These are phyloP conservation scores for Parambassis ranga DNA, from an alignment of 2,797 vertebrate species.

Conservation along the genomic window DNA sequence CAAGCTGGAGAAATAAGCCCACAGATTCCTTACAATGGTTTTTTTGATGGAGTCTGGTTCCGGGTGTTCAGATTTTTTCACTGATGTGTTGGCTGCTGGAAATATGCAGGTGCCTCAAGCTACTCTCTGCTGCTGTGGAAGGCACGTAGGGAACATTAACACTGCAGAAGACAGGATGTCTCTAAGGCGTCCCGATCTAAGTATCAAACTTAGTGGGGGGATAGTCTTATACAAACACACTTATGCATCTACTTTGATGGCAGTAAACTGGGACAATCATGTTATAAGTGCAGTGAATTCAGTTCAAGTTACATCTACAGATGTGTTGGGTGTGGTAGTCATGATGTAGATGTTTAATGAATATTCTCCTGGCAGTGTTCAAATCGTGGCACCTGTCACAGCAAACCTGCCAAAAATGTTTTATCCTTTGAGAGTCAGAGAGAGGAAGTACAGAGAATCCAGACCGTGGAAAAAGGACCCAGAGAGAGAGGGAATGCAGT, in stretches of 20 bases:
- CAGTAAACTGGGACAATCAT: constrained; percentile 8
- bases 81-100: constrained; percentile 36
- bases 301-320: not conserved
- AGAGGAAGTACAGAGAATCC: not conserved
- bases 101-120: constrained; percentile 44
- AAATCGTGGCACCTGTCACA: constrained; percentile 5
- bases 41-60: constrained; percentile 25
- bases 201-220: not conserved
- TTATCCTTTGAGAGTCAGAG: not conserved
- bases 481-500: no score
- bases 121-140: constrained; percentile 11
- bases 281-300: constrained; percentile 5
- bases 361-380: not conserved
- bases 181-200: constrained; percentile 21
- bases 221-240: constrained; percentile 4
- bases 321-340: constrained; percentile 1
- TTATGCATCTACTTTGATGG: not conserved
- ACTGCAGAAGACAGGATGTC: constrained; percentile 10
- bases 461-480: not conserved
- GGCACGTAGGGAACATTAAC: constrained; percentile 40
- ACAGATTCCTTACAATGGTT: constrained; percentile 12
- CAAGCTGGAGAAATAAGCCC: constrained; percentile 17
- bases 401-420: not conserved
- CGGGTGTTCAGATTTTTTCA: constrained; percentile 36
- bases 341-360: constrained; percentile 13